phyloP scores from a whole-genome alignment of 1,140 invertebrate genomes.

The Lasioglossum albipes region DNA sequence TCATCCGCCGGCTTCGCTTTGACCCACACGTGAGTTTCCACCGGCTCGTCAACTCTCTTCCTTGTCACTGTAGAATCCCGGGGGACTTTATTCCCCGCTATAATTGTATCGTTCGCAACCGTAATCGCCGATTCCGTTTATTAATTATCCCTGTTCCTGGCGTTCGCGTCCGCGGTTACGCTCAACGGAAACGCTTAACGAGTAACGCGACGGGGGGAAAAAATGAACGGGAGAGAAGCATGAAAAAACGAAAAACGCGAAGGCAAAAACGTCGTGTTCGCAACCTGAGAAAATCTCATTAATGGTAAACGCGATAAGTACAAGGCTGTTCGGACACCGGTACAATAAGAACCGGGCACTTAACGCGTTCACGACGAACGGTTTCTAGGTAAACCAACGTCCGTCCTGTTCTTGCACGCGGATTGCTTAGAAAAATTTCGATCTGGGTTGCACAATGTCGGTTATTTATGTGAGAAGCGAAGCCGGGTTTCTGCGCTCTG shows the following conservation, averaged over 20 bases:
- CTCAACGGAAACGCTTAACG: constrained; percentile 39
- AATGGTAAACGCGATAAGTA: constrained; percentile 22
- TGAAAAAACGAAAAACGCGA: background rate
- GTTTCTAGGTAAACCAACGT: background rate
- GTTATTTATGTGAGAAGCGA: constrained; percentile 34
- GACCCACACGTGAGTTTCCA: background rate
- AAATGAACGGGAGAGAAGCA: too few species aligned
- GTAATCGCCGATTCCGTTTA: constrained; percentile 1
- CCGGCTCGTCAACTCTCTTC: background rate
- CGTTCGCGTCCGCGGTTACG: background rate
- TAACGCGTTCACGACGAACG: background rate
- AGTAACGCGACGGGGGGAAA: background rate
- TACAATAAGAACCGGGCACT: constrained; percentile 2
- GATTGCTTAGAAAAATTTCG: background rate
- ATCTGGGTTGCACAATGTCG: constrained; percentile 20
- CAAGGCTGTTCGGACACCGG: background rate
- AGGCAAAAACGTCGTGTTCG: background rate
- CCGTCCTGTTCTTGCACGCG: background rate
- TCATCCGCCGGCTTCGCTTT: background rate
- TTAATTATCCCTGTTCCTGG: background rate
- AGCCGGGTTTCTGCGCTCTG: background rate
- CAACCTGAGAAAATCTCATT: constrained; percentile 20
- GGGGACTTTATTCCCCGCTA: background rate
- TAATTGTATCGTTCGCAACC: background rate
- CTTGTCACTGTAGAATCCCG: background rate